Percentiles rank a stretch among this genome's conserved stretches.
Conservation (phyloP, 2,888 invertebrate genomes). For the Diachrysia chrysitis region DNA sequence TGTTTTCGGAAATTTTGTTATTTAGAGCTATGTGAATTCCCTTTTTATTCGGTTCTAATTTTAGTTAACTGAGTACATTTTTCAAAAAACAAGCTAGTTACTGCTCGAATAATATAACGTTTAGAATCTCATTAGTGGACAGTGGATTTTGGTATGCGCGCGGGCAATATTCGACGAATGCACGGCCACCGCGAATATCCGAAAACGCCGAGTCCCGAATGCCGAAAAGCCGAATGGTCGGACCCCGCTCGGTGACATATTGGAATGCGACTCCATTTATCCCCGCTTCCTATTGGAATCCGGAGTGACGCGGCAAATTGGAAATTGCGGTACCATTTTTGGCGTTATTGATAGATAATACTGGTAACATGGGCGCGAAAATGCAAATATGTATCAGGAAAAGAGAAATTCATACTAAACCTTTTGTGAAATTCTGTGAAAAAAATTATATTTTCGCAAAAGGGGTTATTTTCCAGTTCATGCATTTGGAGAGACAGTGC, state of each 20-base stretch:
- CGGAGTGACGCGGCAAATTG: slow-evolving; percentile 89
- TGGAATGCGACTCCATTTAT: slow-evolving; percentile 89
- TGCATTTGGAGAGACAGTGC: slow-evolving; percentile 31
- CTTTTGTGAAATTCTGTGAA: no score
- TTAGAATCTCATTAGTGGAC: slow-evolving; percentile 83
- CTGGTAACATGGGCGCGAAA: slow-evolving; percentile 69
- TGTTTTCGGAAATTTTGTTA: background rate
- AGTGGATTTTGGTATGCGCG: slow-evolving; percentile 75
- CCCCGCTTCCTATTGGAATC: slow-evolving; percentile 89
- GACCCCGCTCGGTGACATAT: slow-evolving; percentile 86
- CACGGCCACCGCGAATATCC: slow-evolving; percentile 72
- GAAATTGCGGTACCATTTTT: slow-evolving; percentile 88
- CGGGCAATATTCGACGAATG: slow-evolving; percentile 78
- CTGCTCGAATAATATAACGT: slow-evolving; percentile 62
- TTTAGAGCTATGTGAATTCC: background rate
- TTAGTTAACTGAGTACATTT: no score
- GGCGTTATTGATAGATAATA: slow-evolving; percentile 85
- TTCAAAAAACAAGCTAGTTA: slow-evolving; percentile 69
- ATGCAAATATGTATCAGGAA: slow-evolving; percentile 46
- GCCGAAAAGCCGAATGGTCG: slow-evolving; percentile 84
- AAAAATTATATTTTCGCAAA: slow-evolving; percentile 25
- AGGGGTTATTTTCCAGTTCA: slow-evolving; percentile 5
- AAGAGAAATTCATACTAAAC: slow-evolving; percentile 31
- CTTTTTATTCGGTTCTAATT: background rate
- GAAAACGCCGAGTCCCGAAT: slow-evolving; percentile 80